Base-by-base conservation (phyloP, 2,888 invertebrate genomes). In the Meandrusa payeni region DNA sequence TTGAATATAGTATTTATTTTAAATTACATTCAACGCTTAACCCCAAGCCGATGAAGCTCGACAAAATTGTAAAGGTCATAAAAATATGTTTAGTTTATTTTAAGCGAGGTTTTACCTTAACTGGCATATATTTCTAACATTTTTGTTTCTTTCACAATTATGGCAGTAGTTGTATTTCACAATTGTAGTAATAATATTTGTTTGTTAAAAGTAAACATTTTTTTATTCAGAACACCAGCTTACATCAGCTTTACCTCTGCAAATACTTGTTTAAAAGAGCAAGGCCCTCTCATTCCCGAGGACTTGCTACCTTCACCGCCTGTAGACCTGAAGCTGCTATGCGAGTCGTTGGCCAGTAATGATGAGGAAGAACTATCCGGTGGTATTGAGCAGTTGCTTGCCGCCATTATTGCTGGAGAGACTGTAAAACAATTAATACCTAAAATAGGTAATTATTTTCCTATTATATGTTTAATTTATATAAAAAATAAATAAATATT, bases 341-440 rank as follows among this genome's bases (percentile, higher is more conserved):
- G 66, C 19, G 54, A 64, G 7, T 48, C 47, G n/a, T 26, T 46
- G 0, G 27, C 38, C 0, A 47, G 41, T 0, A 41, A 48, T 0
- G 55, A 50, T 0, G 58, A 57, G 0, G 57, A 52, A 5, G 43
- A 15, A 4, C 41, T 41, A 1, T 50, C 48, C n/a, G 56, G 58
- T 7, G 55, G 68, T 0, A 57, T 69, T 0, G 65, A 74, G 41
- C 52, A 56, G 9, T 51, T 88, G 4, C 71, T 66, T 33, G 75
- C 76, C 0, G 77, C 77, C 0, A 78, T 88, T 3, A 49, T 75
- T 1, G 67, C 65, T 0, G 73, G 72, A 1, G 79, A 77, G 27
- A 55, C 67, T 2, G 59, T 86, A 2, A 85, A 86, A 2, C 65
- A 79, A 38, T 68, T 88, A 0, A 55, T 86, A 47, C 64, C 77